phyloP scores from a whole-genome alignment of 1,140 invertebrate species.

The Babylonia areolata region DNA sequence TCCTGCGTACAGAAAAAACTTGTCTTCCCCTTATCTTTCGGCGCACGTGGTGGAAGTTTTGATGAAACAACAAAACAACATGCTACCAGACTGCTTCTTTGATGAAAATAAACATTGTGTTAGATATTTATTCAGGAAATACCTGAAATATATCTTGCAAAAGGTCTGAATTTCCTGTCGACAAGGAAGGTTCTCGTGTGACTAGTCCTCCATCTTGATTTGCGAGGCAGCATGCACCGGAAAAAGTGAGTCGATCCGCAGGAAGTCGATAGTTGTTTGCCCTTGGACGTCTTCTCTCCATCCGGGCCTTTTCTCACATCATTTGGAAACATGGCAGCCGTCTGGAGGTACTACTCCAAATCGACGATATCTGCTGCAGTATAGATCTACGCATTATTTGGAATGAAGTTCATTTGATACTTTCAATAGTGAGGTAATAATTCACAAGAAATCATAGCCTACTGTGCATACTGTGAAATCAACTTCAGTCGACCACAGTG shows the following conservation, averaged over 20 bases:
- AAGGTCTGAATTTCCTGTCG: background rate
- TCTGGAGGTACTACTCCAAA: constrained; percentile 49
- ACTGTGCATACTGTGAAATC: background rate
- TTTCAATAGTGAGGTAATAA: background rate
- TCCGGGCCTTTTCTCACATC: constrained; percentile 37
- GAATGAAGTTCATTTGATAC: background rate
- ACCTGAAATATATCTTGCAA: background rate
- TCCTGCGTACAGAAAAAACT: background rate
- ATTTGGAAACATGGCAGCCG: constrained; percentile 57
- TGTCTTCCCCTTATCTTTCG: background rate
- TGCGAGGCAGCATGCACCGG: background rate
- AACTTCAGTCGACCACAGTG: background rate
- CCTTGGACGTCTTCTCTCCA: constrained; percentile 6
- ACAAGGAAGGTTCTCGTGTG: background rate
- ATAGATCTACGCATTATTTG: constrained; percentile 26
- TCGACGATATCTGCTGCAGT: constrained; percentile 17
- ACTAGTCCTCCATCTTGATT: constrained; percentile 14
- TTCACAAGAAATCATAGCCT: background rate
- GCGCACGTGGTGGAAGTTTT: background rate
- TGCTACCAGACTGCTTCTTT: background rate
- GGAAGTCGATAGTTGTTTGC: constrained; percentile 4
- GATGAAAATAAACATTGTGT: background rate
- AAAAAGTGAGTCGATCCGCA: constrained; percentile 20
- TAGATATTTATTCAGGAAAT: background rate
- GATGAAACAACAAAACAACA: background rate